These are phyloP conservation scores for Grammomys surdaster DNA, from an alignment of 2,113 vertebrate genomes.

Conservation along the genomic window DNA sequence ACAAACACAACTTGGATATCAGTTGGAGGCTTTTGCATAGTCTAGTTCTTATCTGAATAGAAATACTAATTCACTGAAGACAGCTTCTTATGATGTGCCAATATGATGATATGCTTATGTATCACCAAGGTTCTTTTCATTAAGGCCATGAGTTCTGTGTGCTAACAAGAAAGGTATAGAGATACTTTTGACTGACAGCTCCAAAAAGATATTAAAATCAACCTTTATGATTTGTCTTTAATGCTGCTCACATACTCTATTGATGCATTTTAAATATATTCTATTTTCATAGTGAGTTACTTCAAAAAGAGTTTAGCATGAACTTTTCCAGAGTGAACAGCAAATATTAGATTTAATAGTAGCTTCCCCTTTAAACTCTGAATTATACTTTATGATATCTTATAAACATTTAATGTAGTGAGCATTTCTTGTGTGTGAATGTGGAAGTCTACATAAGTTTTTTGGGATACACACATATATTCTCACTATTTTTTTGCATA, in stretches of 20 bases:
- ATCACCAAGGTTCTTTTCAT: slow-evolving; percentile 43
- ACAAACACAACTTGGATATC: neutral
- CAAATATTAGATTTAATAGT: slow-evolving; percentile 66
- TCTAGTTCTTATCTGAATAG: slow-evolving; percentile 23
- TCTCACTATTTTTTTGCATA: slow-evolving; percentile 38
- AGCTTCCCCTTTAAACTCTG: slow-evolving; percentile 60
- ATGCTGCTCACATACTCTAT: slow-evolving; percentile 62
- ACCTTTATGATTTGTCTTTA: slow-evolving; percentile 65
- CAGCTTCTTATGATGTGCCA: neutral
- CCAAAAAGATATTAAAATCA: slow-evolving; percentile 54
- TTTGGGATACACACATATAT: neutral
- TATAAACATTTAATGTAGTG: slow-evolving; percentile 67
- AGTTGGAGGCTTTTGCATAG: slow-evolving; percentile 32
- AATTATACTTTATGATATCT: slow-evolving; percentile 61
- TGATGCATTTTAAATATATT: slow-evolving; percentile 66
- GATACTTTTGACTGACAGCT: slow-evolving; percentile 70
- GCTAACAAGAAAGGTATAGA: slow-evolving; percentile 42
- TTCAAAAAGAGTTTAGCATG: slow-evolving; percentile 68
- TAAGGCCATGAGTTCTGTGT: slow-evolving; percentile 42
- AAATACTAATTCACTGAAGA: slow-evolving; percentile 50
- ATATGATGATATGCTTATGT: slow-evolving; percentile 38
- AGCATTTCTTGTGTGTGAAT: slow-evolving; percentile 53
- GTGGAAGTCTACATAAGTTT: slow-evolving; percentile 62
- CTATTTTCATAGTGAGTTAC: slow-evolving; percentile 69
- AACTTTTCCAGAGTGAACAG: slow-evolving; percentile 63